Base-by-base conservation (phyloP, 2,888 invertebrate species). In the Endotricha flammealis region DNA sequence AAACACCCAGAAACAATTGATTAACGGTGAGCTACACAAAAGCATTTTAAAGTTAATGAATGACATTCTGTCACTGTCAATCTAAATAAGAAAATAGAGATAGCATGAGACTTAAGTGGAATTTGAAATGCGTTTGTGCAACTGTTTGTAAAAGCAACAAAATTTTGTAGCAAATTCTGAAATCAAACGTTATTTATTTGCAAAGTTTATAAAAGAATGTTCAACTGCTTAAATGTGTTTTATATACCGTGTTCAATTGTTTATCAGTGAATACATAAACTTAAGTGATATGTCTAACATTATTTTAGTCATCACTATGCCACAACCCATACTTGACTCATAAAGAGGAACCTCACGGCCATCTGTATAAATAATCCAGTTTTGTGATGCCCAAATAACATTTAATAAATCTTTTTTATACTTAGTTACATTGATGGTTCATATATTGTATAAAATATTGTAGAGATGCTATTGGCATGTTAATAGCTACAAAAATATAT, bases 121-220 rank as follows among this genome's bases (percentile, higher is more conserved):
- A n/a, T n/a, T n/a, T n/a, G n/a, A n/a, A n/a, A n/a, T n/a, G n/a
- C n/a, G n/a, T n/a, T n/a, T n/a, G n/a, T n/a, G n/a, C n/a, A n/a
- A n/a, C n/a, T n/a, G n/a, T n/a, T n/a, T n/a, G n/a, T n/a, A n/a
- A n/a, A n/a, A n/a, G n/a, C n/a, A n/a, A n/a, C n/a, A n/a, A 70
- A 64, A 65, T 63, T 57, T 51, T 64, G 61, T 57, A 56, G 46
- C 34, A 40, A 42, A 38, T 34, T 37, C 34, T 27, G 17, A 38
- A 33, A 39, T 27, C 41, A 31, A 39, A 31, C 27, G 12, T 35
- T 24, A 29, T 23, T 3, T 33, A 31, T 29, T 31, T 29, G 16
- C 27, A 25, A n/a, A n/a, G n/a, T 14, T 8, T 33, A 33, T 16
- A 33, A 27, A 24, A 24, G 24, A 32, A 32, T 25, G 32, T 32